phyloP scores from a whole-genome alignment of 2,797 vertebrate genomes.

The Setipinna tenuifilis region DNA sequence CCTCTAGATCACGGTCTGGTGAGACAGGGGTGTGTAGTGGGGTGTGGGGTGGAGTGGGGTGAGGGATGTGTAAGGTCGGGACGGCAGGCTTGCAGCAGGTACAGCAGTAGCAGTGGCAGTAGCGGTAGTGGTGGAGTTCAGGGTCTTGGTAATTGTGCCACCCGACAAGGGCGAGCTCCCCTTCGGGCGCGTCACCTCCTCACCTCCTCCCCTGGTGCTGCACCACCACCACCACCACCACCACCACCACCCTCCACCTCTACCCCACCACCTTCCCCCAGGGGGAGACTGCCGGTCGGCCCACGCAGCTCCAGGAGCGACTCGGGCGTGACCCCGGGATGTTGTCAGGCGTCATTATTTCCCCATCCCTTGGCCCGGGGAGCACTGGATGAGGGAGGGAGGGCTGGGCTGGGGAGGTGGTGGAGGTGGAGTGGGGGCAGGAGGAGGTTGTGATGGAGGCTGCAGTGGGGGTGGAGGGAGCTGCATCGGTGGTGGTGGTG shows the following conservation, averaged over 20 bases:
- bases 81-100: no score
- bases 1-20: not conserved
- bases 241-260: conserved; percentile 22
- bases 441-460: not conserved
- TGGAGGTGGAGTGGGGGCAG: not conserved
- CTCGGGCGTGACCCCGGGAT: conserved; percentile 48
- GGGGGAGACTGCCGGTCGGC: not conserved
- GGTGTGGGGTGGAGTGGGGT: no score
- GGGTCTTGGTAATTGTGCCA: not conserved
- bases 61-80: no score
- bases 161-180: not conserved
- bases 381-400: not conserved
- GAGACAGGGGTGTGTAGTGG: no score
- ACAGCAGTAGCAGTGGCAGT: no score
- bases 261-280: conserved; percentile 10
- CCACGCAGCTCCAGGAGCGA: conserved; percentile 38
- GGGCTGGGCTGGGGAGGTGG: not conserved
- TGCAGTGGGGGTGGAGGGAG: no score
- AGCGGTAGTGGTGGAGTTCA: not conserved
- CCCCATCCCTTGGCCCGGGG: conserved; percentile 48
- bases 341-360: conserved; percentile 49
- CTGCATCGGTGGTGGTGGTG: conserved; percentile 35
- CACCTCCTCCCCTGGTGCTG: conserved; percentile 24
- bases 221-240: conserved; percentile 7
- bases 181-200: not conserved